phyloP scores from a whole-genome alignment of 2,113 vertebrate species.

The human region DNA sequence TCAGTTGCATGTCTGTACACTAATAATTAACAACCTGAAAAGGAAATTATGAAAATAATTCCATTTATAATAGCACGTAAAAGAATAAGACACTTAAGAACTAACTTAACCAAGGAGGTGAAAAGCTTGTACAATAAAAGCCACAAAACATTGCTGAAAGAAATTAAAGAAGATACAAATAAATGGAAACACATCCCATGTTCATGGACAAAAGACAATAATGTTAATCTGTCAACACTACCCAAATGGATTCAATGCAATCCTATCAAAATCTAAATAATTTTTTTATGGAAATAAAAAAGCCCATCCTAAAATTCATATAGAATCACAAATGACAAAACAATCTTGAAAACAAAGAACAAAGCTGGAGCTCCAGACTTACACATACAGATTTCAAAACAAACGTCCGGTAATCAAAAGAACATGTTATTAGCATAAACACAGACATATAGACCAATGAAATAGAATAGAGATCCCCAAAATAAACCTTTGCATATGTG shows the following conservation, averaged over 20 bases:
- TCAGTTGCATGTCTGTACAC: neutral
- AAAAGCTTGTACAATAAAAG: neutral
- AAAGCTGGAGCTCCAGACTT: neutral
- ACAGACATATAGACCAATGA: neutral
- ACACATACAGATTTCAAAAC: neutral
- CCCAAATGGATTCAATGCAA: neutral
- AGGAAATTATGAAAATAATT: neutral
- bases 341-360: neutral
- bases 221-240: neutral
- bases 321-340: neutral
- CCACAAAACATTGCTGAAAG: neutral
- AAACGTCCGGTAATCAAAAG: neutral
- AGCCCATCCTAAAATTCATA: neutral
- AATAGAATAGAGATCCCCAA: neutral
- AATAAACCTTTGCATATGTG: neutral
- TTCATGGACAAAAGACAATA: neutral
- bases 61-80: neutral
- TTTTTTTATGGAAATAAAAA: neutral
- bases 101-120: neutral
- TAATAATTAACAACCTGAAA: neutral
- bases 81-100: neutral
- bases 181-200: neutral
- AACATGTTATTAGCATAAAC: neutral
- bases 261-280: neutral
- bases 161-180: neutral